Base-by-base conservation (phyloP, 92 coral and sea anemone genomes). In the Siderastrea radians region DNA sequence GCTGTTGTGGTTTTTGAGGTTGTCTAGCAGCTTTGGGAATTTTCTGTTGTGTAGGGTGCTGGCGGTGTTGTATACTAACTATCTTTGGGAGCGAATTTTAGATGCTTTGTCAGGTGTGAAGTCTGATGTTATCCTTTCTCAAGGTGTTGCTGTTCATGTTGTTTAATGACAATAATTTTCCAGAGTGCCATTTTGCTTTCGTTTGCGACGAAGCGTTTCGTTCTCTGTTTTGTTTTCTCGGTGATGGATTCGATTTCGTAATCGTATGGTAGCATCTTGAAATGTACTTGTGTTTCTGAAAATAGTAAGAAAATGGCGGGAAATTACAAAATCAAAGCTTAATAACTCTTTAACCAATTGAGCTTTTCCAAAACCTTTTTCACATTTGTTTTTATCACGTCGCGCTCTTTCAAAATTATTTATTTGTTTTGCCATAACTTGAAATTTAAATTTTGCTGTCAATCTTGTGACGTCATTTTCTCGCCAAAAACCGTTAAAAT, bases 161-260 rank as follows among this genome's bases (percentile, higher is more conserved):
- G 72, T 76, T 86, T 86, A n/a, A 57, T 74, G 26, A 86, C 90
- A 12, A 77, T 78, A 50, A 77, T 51, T 78, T 14, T 86, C 53
- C 87, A 51, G 26, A 86, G 69, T 68, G 74, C 68, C 19, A 66
- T 38, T 54, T 79, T 86, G 78, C 77, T 86, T 86, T 68, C 68
- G 45, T 79, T 86, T 11, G 54, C 68, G 50, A 86, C 70, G 66
- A 86, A 86, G 53, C 90, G 78, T 68, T 79, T 86, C 46, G 76
- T 79, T 86, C 76, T 68, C 38, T 10, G 86, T 60, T 86, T 86
- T 46, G 87, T 65, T 79, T 77, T 79, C 77, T 67, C 76, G 55
- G 82, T 77, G 87, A 75, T 75, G 69, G 87, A 78, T 68, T 17
- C 38, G 26, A 83, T 55, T 48, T 78, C 85, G 7, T 26, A 86